Evolutionary conservation across 2,113 vertebrate genomes (phyloP).

Genomic region (Lichenostomus cassidix): DNA sequence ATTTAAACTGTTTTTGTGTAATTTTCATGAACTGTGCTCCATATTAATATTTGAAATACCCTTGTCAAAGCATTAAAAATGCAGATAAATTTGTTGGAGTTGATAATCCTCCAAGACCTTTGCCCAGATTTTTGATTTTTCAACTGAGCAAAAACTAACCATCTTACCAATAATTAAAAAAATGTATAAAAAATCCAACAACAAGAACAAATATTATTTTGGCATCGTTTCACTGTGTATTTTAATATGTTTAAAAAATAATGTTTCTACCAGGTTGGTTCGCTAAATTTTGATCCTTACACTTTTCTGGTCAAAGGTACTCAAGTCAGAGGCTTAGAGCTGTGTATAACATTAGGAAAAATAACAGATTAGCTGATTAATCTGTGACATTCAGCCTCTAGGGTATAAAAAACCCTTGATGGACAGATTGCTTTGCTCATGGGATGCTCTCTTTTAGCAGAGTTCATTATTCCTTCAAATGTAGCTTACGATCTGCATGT

Average conservation of each 20-base stretch:
- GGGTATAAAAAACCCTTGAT: not conserved
- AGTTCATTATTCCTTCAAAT: not conserved
- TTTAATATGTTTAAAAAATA: not conserved
- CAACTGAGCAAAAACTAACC: not conserved
- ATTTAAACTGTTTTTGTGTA: not conserved
- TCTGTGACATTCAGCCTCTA: not conserved
- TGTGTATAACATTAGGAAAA: not conserved
- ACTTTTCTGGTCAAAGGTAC: not conserved
- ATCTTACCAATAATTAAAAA: not conserved
- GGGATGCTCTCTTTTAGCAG: not conserved
- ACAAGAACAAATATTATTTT: not conserved
- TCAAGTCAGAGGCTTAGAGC: not conserved
- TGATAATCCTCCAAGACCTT: not conserved
- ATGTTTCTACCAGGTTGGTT: not conserved
- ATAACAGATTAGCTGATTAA: not conserved
- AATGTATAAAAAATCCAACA: not conserved
- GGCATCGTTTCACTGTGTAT: not conserved
- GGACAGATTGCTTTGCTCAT: accelerated
- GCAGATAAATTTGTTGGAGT: not conserved
- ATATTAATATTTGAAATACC: not conserved
- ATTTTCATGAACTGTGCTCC: not conserved
- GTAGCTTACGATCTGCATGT: not conserved
- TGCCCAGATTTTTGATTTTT: not conserved
- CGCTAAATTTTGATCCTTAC: not conserved
- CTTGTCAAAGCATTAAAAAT: too few relatives aligned